These are phyloP conservation scores for Crax fasciolata DNA, from an alignment of 2,797 vertebrate species.

Conservation along the genomic window DNA sequence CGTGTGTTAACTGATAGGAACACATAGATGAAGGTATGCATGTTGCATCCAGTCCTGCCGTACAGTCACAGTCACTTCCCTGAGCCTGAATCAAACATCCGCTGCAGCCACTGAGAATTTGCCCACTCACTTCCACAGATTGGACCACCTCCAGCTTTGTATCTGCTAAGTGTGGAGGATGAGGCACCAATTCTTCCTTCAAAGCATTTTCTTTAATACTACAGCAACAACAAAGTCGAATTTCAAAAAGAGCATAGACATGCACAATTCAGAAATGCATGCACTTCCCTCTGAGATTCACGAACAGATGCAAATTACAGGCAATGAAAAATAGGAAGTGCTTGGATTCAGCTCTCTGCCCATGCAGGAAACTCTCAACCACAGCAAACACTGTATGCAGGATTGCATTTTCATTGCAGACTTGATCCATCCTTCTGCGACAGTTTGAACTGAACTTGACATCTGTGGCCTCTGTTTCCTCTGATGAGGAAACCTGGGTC, in stretches of 20 bases:
- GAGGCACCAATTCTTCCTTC: not conserved
- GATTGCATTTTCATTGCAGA: not conserved
- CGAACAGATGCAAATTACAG: constrained; percentile 20
- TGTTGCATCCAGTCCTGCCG: not conserved
- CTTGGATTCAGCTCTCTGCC: constrained; percentile 54
- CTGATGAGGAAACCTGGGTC: constrained; percentile 13
- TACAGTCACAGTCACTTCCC: not conserved
- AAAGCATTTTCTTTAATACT: not conserved
- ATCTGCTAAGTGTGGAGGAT: not conserved
- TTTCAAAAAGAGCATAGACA: not conserved
- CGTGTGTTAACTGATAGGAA: not conserved
- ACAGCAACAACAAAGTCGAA: not conserved
- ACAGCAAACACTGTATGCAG: not conserved
- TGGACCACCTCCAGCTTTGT: not conserved
- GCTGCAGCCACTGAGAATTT: not conserved
- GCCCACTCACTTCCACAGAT: not conserved
- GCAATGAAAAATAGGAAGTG: not conserved
- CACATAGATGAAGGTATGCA: not conserved
- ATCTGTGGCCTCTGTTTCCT: constrained; percentile 8
- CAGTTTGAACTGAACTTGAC: not conserved
- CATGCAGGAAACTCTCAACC: not conserved
- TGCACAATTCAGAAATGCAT: not conserved
- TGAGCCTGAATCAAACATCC: not conserved
- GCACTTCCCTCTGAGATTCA: constrained; percentile 10
- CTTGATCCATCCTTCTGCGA: not conserved